A percentile compares a stretch with the other conserved stretches of the same genome.
These are phyloP conservation scores for Petrocephalus sullivani DNA, from an alignment of 2,797 vertebrate species.

Conservation along the genomic window DNA sequence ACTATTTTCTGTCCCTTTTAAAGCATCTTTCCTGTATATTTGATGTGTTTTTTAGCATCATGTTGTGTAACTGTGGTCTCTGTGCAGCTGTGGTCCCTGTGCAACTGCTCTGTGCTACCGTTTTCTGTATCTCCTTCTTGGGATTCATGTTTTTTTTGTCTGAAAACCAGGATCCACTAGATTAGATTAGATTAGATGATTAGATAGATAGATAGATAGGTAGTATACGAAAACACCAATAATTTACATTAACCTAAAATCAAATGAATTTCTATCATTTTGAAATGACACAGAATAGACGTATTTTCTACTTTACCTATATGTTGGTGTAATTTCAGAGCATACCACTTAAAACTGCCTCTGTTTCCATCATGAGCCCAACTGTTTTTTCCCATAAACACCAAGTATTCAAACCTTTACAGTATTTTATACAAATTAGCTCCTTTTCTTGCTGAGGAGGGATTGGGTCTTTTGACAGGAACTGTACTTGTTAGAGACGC, in stretches of 20 bases:
- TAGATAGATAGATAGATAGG: no score
- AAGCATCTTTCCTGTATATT: neutral
- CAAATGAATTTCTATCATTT: neutral
- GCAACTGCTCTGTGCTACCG: neutral
- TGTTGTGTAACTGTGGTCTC: neutral
- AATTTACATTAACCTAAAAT: neutral
- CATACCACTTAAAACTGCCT: neutral
- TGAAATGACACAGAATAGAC: neutral
- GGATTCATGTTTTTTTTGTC: neutral
- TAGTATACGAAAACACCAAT: neutral
- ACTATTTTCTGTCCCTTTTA: neutral
- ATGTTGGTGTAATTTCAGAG: neutral
- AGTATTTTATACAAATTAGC: neutral
- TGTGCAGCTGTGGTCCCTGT: neutral
- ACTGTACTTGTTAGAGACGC: neutral
- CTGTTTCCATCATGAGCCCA: neutral
- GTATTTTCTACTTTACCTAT: neutral
- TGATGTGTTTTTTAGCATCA: neutral
- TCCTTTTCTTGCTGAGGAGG: neutral
- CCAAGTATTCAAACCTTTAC: neutral
- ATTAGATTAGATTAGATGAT: no score
- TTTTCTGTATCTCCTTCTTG: neutral
- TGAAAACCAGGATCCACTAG: neutral
- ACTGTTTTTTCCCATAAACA: neutral
- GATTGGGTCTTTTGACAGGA: neutral